Percentiles rank a stretch among this genome's conserved stretches.
These are phyloP conservation scores for Phymanthus crucifer DNA, from an alignment of 92 coral and sea anemone genomes.

Conservation along the genomic window DNA sequence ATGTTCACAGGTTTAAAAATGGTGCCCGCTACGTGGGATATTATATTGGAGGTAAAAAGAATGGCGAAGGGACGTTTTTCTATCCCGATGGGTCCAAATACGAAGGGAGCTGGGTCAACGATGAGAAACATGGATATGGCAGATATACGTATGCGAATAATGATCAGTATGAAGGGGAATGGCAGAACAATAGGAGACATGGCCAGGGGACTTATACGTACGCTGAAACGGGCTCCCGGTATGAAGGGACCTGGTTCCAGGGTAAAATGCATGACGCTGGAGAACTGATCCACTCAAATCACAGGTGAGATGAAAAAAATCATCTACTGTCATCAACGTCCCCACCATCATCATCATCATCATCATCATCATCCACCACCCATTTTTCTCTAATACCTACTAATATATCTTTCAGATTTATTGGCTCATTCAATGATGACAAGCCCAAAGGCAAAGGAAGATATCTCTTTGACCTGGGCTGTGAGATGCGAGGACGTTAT, in stretches of 20 bases:
- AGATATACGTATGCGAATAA: conserved; percentile 77
- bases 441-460: conserved; percentile 69
- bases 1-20: conserved; percentile 68
- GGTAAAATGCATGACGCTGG: conserved; percentile 81
- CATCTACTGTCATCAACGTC: too few relatives aligned
- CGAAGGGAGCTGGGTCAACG: conserved; percentile 85
- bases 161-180: conserved; percentile 84
- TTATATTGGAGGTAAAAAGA: conserved; percentile 72
- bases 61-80: conserved; percentile 72
- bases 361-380: background rate
- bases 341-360: background rate
- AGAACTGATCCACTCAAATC: conserved; percentile 66
- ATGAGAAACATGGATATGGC: conserved; percentile 74
- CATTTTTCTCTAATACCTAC: too few relatives aligned
- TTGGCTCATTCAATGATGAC: conserved; percentile 64
- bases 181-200: conserved; percentile 66
- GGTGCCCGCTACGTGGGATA: conserved; percentile 79
- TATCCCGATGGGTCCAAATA: conserved; percentile 86
- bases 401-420: conserved; percentile 14
- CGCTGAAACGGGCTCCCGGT: conserved; percentile 74
- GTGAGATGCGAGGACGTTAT: conserved; percentile 76
- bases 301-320: conserved; percentile 32
- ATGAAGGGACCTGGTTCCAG: conserved; percentile 79
- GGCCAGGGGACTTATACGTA: conserved; percentile 86
- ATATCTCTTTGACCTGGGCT: conserved; percentile 69